A percentile compares a stretch with the other conserved stretches of the same genome.
phyloP scores from a whole-genome alignment of 2,797 vertebrate genomes.

The Mionectes olivaceus region DNA sequence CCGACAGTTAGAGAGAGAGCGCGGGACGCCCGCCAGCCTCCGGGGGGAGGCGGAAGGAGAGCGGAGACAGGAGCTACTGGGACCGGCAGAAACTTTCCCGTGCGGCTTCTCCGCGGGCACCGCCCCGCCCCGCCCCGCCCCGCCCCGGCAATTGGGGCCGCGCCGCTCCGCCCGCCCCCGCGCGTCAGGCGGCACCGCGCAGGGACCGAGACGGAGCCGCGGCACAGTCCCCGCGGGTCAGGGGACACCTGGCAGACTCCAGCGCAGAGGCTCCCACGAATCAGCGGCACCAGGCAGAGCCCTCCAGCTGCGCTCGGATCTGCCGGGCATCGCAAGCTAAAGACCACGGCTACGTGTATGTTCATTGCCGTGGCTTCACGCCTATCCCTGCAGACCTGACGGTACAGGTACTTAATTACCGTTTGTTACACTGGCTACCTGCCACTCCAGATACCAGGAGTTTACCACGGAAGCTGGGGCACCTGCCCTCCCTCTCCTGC shows the following conservation, averaged over 20 bases:
- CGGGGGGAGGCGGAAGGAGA: background rate
- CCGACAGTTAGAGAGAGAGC: background rate
- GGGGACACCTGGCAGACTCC: no score
- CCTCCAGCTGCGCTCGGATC: background rate
- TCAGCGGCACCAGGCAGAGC: background rate
- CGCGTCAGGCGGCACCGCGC: no score
- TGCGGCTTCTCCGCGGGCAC: conserved; percentile 57
- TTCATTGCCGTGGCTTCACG: background rate
- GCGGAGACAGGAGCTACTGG: conserved; percentile 59
- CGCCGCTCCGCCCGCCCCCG: background rate
- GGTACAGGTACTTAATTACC: background rate
- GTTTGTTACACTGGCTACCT: background rate
- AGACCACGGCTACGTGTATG: no score
- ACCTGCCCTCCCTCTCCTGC: background rate
- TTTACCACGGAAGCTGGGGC: background rate
- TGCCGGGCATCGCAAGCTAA: background rate
- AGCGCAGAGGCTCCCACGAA: no score
- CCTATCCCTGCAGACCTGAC: background rate
- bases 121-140: background rate
- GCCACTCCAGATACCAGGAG: background rate
- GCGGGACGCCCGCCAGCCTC: background rate
- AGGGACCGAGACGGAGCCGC: background rate
- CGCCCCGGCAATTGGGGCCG: background rate
- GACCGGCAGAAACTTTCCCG: conserved; percentile 40
- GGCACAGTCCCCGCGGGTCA: no score